Conservation (phyloP, 1,140 invertebrate species). For the Orius insidiosus region DNA sequence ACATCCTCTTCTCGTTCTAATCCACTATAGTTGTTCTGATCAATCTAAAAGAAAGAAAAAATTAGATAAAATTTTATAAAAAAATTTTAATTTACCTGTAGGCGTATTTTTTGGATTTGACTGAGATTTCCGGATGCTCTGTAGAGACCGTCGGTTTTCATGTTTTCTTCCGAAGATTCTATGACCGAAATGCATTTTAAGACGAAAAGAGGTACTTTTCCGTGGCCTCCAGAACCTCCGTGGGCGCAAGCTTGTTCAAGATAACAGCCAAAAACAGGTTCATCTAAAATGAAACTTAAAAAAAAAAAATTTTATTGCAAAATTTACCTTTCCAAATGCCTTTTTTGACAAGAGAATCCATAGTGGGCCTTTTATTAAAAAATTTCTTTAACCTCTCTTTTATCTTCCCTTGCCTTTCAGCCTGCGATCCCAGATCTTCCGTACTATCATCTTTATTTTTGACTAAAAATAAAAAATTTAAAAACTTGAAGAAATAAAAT, state of each 20-base stretch:
- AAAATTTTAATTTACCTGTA: conserved; percentile 30
- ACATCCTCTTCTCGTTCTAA: conserved; percentile 57
- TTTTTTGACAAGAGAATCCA: conserved; percentile 57
- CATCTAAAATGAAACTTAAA: too few relatives aligned
- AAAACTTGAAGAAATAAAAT: too few relatives aligned
- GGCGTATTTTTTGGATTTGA: conserved; percentile 64
- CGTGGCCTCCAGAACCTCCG: conserved; percentile 25
- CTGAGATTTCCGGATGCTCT: conserved; percentile 72
- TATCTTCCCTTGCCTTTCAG: conserved; percentile 39
- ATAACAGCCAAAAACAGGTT: conserved; percentile 66
- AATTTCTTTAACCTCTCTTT: conserved; percentile 49
- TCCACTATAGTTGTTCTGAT: conserved; percentile 48
- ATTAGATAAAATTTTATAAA: too few relatives aligned
- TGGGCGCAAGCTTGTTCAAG: conserved; percentile 49
- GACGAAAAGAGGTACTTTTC: conserved; percentile 61
- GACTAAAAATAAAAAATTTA: conserved; percentile 17
- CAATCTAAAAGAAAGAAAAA: conserved; percentile 31
- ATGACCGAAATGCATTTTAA: conserved; percentile 55
- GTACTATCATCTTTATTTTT: conserved; percentile 31
- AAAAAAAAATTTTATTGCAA: conserved; percentile 3
- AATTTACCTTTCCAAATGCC: conserved; percentile 65
- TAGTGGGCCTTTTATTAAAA: conserved; percentile 53
- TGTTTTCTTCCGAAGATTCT: conserved; percentile 53
- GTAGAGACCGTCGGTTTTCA: conserved; percentile 68
- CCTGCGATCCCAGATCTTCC: conserved; percentile 37